Evolutionary conservation across 2,113 vertebrate genomes (phyloP).

Genomic region (Indri indri): DNA sequence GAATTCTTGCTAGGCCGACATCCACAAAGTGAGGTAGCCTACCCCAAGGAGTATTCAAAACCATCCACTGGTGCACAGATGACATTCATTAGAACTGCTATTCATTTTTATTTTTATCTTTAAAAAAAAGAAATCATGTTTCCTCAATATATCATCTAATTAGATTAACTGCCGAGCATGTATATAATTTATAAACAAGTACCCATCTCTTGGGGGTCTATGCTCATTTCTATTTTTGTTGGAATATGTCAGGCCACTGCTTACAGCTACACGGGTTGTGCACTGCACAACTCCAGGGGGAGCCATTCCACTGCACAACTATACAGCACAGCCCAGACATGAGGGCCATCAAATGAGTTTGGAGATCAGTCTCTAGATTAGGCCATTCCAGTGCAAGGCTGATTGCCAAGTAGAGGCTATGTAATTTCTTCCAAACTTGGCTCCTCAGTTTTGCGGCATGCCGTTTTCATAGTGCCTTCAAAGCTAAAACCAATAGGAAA

Average conservation of each 20-base stretch:
- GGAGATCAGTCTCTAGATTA: neutral
- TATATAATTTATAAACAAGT: neutral
- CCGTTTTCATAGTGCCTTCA: constrained; percentile 38
- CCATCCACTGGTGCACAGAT: neutral
- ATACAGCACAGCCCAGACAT: neutral
- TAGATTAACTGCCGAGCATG: neutral
- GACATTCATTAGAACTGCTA: neutral
- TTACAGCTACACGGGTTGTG: neutral
- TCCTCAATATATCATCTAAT: neutral
- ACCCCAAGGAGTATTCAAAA: neutral
- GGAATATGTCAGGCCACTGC: neutral
- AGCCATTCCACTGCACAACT: neutral
- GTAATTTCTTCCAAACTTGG: constrained; percentile 13
- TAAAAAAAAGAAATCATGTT: neutral
- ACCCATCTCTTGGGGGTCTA: neutral
- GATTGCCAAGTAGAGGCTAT: neutral
- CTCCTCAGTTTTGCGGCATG: neutral
- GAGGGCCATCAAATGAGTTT: neutral
- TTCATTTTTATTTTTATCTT: neutral
- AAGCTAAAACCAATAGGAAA: constrained; percentile 56
- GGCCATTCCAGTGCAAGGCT: neutral
- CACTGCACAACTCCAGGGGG: too few relatives aligned
- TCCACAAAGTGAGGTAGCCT: neutral
- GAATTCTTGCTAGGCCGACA: neutral
- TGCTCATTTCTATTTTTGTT: constrained; percentile 7